Evolutionary conservation across 2,888 invertebrate genomes (phyloP), one percentile per base, ranked within the genome.

Genomic region (Melanchra persicariae): DNA sequence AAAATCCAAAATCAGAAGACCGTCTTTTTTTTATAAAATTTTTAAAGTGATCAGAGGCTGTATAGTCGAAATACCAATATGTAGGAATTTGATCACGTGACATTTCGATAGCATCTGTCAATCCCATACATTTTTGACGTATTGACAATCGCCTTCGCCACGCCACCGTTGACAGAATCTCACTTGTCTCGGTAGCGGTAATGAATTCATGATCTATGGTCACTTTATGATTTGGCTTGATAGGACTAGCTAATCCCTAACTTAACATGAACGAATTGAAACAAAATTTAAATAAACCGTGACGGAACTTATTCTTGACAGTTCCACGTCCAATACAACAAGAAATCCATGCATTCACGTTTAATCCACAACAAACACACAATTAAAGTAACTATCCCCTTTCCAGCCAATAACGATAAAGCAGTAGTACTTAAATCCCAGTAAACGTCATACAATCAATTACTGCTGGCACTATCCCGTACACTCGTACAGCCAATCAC

Each of bases 401-500:
- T 24, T 37, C 55, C 43, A 71, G 10, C 8, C 15, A 6, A 54
- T n/a, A 54, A 43, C 22, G 4, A 60, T 45, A 34, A 74, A 74
- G 57, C 61, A 62, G 26, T 54, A 59, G 19, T 77, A n/a, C n/a
- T n/a, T n/a, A 67, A 71, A 59, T 65, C 37, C 34, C 19, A 1
- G 54, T 60, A 63, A 59, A 63, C 30, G 47, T 65, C 64, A 49
- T 26, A 65, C 19, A 62, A 75, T 54, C 52, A 22, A 54, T 58
- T 65, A 54, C 81, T 22, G n/a, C 12, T 17, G 12, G 3, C 17
- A 73, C 47, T 61, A 62, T 52, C 19, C 43, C 3, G 30, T 30
- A 30, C 30, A 30, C 30, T 30, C 30, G 30, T 65, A 24, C 12
- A 69, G 24, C 30, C 55, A 70, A 64, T 74, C 65, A 81, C 73